phyloP scores from a whole-genome alignment of 2,113 vertebrate species.

The Apaloderma vittatum region DNA sequence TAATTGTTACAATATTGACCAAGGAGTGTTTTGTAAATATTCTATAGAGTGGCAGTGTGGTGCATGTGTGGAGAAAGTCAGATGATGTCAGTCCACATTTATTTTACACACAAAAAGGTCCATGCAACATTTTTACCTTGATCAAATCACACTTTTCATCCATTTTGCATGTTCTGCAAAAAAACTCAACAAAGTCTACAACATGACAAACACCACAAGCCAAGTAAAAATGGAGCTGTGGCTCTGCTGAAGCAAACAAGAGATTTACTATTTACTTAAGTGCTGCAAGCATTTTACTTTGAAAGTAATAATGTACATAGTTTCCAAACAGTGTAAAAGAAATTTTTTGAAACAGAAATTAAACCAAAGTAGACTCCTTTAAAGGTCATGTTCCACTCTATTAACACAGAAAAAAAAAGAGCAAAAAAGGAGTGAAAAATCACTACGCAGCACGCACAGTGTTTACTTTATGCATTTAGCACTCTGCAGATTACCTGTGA shows the following conservation, averaged over 20 bases:
- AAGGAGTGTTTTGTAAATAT: slow-evolving; percentile 38
- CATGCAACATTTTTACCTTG: not conserved
- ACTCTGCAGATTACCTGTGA: not conserved
- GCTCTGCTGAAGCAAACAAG: not conserved
- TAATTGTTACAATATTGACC: slow-evolving; percentile 60
- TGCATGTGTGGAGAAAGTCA: not conserved
- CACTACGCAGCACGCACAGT: not conserved
- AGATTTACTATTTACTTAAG: not conserved
- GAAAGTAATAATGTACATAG: not conserved
- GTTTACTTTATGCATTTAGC: not conserved
- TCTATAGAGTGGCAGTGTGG: not conserved
- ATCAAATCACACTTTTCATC: not conserved
- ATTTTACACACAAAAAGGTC: not conserved
- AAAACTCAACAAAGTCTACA: not conserved
- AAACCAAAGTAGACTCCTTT: not conserved
- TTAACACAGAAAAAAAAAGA: not conserved
- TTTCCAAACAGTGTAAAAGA: not conserved
- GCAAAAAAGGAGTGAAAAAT: not conserved
- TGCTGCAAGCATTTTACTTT: not conserved
- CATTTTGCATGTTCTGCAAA: not conserved
- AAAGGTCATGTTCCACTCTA: not conserved
- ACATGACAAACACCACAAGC: not conserved
- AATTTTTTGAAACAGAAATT: not conserved
- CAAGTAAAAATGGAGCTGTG: not conserved
- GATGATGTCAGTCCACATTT: not conserved